phyloP scores from a whole-genome alignment of 2,797 vertebrate species.

The Chloroceryle inda region DNA sequence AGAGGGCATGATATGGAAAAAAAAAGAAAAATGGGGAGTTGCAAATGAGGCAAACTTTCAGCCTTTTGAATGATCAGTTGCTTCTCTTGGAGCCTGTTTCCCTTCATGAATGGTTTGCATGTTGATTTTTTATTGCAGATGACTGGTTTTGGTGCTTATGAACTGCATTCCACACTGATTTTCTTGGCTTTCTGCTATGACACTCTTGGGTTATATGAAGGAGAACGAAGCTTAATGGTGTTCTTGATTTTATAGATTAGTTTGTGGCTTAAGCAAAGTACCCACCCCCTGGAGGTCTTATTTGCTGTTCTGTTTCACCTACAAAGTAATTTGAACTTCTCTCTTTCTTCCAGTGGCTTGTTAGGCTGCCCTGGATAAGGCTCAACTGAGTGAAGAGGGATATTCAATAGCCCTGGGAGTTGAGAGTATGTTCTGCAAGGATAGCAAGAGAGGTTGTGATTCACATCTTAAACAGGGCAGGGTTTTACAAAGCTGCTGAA shows the following conservation, averaged over 20 bases:
- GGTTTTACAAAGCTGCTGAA: slow-evolving; percentile 14
- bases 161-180: neutral
- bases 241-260: neutral
- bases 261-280: neutral
- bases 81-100: neutral
- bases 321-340: neutral
- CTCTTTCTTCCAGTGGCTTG: neutral
- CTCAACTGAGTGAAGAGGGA: neutral
- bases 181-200: neutral
- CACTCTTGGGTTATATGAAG: neutral
- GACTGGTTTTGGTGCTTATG: neutral
- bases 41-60: neutral
- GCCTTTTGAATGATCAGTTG: neutral
- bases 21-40: neutral
- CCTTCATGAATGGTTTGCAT: neutral
- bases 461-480: slow-evolving; percentile 41
- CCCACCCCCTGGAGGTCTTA: neutral
- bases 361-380: neutral
- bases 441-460: slow-evolving; percentile 1
- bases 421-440: neutral
- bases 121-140: neutral
- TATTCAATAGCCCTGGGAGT: neutral
- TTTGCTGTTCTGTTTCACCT: neutral
- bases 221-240: neutral
- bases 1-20: neutral